Percentiles rank a stretch among this genome's conserved stretches.
Evolutionary conservation across 2,797 vertebrate species (phyloP).

Genomic region (Oceanodroma leucorhoa): DNA sequence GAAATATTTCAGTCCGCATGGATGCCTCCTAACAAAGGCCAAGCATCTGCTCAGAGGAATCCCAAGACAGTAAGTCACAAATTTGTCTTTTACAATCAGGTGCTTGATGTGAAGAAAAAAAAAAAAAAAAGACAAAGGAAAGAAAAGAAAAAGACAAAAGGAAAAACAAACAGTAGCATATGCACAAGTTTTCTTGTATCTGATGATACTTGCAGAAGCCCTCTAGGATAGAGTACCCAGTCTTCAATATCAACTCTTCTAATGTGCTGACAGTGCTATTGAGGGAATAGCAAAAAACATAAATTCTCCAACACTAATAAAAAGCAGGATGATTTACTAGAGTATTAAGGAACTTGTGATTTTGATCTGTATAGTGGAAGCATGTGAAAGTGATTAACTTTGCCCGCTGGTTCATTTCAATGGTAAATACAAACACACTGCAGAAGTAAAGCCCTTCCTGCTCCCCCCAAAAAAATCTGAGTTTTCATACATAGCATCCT

Average conservation of each 20-base stretch:
- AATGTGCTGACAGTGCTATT: background rate
- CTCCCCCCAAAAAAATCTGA: background rate
- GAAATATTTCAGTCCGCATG: background rate
- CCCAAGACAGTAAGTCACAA: background rate
- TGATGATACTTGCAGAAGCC: background rate
- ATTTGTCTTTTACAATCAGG: background rate
- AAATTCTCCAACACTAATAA: background rate
- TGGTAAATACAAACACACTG: background rate
- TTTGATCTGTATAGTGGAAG: background rate
- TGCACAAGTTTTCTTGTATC: background rate
- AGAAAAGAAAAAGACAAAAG: background rate
- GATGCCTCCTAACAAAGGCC: background rate
- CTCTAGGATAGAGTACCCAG: background rate
- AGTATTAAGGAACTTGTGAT: background rate
- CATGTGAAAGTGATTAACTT: background rate
- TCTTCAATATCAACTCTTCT: background rate
- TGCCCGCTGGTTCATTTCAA: background rate
- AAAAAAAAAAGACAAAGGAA: background rate
- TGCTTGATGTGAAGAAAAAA: background rate
- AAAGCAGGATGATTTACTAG: background rate
- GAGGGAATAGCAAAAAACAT: background rate
- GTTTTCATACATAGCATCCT: background rate
- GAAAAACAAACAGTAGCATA: background rate
- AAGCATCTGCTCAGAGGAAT: background rate
- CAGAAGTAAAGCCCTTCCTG: background rate